phyloP scores from a whole-genome alignment of 2,113 vertebrate species.

The Danio rerio region GRCz12tu NC_133189.1:28394001-28394500 shows the following conservation, averaged over 20 bases:
- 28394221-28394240: background rate
- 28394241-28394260: constrained; percentile 19
- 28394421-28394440: too few species aligned
- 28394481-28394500: too few species aligned
- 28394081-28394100: background rate
- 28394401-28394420: too few species aligned
- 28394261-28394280: constrained; percentile 42
- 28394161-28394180: background rate
- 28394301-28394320: too few species aligned
- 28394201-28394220: background rate
- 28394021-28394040: background rate
- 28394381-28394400: too few species aligned
- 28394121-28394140: background rate
- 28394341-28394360: too few species aligned
- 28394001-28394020: background rate
- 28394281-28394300: background rate
- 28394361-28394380: too few species aligned
- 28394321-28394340: too few species aligned
- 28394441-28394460: too few species aligned
- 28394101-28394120: background rate
- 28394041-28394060: background rate
- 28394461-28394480: too few species aligned
- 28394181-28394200: background rate
- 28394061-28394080: background rate
- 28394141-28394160: background rate